Evolutionary conservation across 2,888 invertebrate genomes (phyloP).

Genomic region (Coleophora flavipennella): DNA sequence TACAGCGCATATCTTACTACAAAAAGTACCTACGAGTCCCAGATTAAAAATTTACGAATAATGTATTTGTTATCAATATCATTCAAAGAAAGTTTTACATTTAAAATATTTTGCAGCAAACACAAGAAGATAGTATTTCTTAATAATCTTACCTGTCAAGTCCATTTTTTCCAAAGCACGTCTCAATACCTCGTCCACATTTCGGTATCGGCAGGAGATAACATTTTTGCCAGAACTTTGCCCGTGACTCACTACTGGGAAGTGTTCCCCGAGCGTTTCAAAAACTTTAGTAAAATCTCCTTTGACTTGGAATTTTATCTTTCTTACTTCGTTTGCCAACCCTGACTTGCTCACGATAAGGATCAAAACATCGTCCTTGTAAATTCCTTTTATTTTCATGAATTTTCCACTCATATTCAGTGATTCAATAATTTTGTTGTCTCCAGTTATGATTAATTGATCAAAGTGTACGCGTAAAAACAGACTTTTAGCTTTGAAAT

Average conservation of each 20-base stretch:
- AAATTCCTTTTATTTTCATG: slow-evolving; percentile 46
- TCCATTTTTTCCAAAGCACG: slow-evolving; percentile 22
- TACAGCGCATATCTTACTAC: no score
- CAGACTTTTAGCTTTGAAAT: slow-evolving; percentile 19
- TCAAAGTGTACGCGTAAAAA: slow-evolving; percentile 37
- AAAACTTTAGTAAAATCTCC: slow-evolving; percentile 26
- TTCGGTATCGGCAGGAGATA: slow-evolving; percentile 25
- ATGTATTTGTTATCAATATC: no score
- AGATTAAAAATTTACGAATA: no score
- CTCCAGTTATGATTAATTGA: slow-evolving; percentile 38
- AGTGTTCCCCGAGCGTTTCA: slow-evolving; percentile 30
- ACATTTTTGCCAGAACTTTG: background rate
- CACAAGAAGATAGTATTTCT: no score
- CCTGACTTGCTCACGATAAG: slow-evolving; percentile 25
- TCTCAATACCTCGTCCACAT: slow-evolving; percentile 37
- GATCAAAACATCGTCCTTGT: slow-evolving; percentile 46
- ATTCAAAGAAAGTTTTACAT: no score
- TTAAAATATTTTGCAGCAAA: no score
- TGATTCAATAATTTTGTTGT: slow-evolving; percentile 42
- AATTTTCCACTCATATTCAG: slow-evolving; percentile 29
- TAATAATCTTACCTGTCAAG: no score
- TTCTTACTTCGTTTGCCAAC: slow-evolving; percentile 30
- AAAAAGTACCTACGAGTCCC: no score
- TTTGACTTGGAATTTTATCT: slow-evolving; percentile 52
- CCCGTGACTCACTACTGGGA: slow-evolving; percentile 32